Evolutionary conservation across 1,140 invertebrate species (phyloP).

Genomic region (Pteromalus puparum): DNA sequence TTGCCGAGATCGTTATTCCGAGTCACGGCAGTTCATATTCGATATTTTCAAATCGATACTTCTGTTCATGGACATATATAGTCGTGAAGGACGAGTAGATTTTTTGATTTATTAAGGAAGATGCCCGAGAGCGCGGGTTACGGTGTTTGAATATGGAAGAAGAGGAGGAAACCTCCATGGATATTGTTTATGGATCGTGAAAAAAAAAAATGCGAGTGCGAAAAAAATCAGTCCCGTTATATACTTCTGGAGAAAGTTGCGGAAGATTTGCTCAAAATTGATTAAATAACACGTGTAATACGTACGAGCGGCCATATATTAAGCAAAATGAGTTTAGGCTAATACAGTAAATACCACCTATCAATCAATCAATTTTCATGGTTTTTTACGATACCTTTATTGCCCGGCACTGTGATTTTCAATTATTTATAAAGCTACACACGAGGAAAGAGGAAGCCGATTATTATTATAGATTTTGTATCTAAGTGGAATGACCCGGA

Average conservation of each 20-base stretch:
- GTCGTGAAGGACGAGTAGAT: not conserved
- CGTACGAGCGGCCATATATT: not conserved
- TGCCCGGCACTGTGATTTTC: not conserved
- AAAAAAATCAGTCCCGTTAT: not conserved
- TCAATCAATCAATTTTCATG: too few species aligned
- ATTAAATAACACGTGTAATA: not conserved
- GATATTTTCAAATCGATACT: not conserved
- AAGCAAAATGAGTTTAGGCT: not conserved
- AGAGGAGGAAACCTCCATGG: not conserved
- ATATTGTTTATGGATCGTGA: not conserved
- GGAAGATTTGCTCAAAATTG: not conserved
- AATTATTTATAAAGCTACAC: not conserved
- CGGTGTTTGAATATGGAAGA: not conserved
- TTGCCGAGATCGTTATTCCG: too few species aligned
- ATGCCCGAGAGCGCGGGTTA: not conserved
- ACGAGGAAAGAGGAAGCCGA: not conserved
- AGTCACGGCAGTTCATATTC: too few species aligned
- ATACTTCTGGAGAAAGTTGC: not conserved
- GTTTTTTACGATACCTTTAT: too few species aligned
- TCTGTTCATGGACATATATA: not conserved
- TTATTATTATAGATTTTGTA: not conserved
- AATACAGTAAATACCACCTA: too few species aligned
- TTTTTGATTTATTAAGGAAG: constrained; percentile 3
- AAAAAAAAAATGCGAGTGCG: not conserved
- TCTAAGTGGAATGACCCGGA: not conserved